Base-by-base conservation (phyloP, 2,888 invertebrate genomes). In the Ophioninae sp. region DNA sequence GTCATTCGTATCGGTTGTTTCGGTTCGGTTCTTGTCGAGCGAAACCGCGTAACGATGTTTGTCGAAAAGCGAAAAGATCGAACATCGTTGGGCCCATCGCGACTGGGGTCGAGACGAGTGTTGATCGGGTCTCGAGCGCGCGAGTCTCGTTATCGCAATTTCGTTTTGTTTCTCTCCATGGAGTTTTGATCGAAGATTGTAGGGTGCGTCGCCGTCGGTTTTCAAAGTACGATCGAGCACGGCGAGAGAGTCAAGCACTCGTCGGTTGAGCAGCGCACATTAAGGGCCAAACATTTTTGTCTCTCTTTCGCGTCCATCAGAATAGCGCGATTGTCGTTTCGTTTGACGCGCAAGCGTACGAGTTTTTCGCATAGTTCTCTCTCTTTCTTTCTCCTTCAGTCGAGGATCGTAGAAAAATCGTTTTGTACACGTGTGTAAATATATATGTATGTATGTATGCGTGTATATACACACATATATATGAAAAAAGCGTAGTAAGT, bases 401-500 rank as follows among this genome's bases (percentile, higher is more conserved):
- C 80, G 80, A 81, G 79, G 65, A 84, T 72, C 63, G 79, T 85
- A 87, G 82, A 85, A 86, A 79, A 86, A 86, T 85, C 81, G 17
- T 85, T 84, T 81, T 87, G 84, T 86, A 87, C 87, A 87, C 77
- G 8, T 10, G 10, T 10, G 7, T 2, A 81, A 87, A 86, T 87
- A 20, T 69, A 69, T 30, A 51, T 39, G 22, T 20, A 41, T 10
- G 10, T 44, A 10, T 51, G 13, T 51, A 3, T 3, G 30, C 3
- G 30, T 30, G 3, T 30, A 30, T 30, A 30, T 3, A 30, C 30
- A 30, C 30, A 30, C 3, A 51, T 44, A 51, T 13, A 51, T 51
- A 68, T 76, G 59, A 59, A 71, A 88, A 87, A 88, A 86, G 75
- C 77, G 80, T 87, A 85, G 67, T 69, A 82, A 86, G 64, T 86